Base-by-base conservation (phyloP, 2,113 vertebrate genomes). In the Saccopteryx leptura region DNA sequence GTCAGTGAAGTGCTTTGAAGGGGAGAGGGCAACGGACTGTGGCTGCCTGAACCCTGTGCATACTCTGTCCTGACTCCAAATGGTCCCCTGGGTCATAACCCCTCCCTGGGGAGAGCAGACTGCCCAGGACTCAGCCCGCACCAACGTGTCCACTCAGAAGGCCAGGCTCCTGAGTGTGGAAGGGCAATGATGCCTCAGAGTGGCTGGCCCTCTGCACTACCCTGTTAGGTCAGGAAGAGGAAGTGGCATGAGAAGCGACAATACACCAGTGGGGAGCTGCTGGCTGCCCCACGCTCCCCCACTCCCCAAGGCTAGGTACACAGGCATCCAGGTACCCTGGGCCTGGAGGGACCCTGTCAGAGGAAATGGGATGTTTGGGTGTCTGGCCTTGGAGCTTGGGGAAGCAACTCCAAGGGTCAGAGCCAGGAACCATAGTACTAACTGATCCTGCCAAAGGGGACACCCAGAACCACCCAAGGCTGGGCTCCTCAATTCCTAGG, bases 1-100 rank as follows among this genome's bases (percentile, higher is more conserved):
- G 63, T 88, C 76, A 66, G 0, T 82, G 88, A 90, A 87, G 76
- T 60, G 84, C 93, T 85, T 50, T 50, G 56, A 72, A 19, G 50
- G 75, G 63, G 66, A 90, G 21, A 78, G 39, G 1, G 2, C 9
- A 69, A 75, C 72, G 75, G 15, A 7, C 52, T 31, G 39, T 31
- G 56, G 88, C 87, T 7, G 9, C 72, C 82, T 0, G 9, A 39
- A 21, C 54, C 56, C 81, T 13, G 0, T 4, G 56, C 23, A 31
- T 6, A 54, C 31, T 46, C 88, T 93, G 83, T 33, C 69, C 56
- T 82, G 81, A 78, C 72, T 88, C 66, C 9, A 15, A 31, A 46
- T 5, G 69, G 19, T 50, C 46, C 39, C 61, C 66, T 15, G 46
- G 80, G 60, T 75, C 52, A 75, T 24, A 82, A 10, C 18, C n/a